Conservation (phyloP, 2,797 vertebrate genomes). For the Distichodus sexfasciatus region DNA sequence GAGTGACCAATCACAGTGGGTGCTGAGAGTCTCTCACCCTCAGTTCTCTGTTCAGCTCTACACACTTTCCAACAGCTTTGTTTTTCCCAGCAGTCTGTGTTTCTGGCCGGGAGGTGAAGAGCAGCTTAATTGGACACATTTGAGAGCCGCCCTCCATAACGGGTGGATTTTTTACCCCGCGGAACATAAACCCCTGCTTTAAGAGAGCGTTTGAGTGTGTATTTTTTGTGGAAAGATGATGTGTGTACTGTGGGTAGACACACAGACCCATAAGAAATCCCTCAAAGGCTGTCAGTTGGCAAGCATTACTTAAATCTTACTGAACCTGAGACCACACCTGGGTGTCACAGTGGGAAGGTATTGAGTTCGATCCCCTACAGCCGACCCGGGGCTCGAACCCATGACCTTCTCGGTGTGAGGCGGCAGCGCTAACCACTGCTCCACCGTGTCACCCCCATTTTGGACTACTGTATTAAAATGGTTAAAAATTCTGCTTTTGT, state of each 20-base stretch:
- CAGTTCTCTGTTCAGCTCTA: not conserved
- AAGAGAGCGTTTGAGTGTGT: not conserved
- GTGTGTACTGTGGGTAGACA: not conserved
- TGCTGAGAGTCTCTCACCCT: slow-evolving; percentile 18
- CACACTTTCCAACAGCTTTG: slow-evolving; percentile 16
- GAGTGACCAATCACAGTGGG: not conserved
- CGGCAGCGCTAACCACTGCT: too few species aligned
- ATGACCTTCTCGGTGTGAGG: too few species aligned
- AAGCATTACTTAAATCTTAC: slow-evolving; percentile 12
- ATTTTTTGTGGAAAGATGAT: not conserved
- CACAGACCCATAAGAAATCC: not conserved
- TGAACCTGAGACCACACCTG: not conserved
- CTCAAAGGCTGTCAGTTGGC: slow-evolving; percentile 15
- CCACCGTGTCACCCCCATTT: too few species aligned
- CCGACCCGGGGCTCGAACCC: too few species aligned
- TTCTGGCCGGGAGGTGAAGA: not conserved
- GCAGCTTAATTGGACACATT: not conserved
- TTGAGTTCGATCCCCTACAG: too few species aligned
- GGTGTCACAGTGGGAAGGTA: too few species aligned
- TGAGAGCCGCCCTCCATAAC: not conserved
- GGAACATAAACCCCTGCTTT: slow-evolving; percentile 7
- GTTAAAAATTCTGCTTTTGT: too few species aligned
- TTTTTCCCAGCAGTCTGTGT: slow-evolving; percentile 3
- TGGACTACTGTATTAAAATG: too few species aligned
- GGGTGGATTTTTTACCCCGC: not conserved